phyloP scores from a whole-genome alignment of 2,113 vertebrate species.

The Alethe castanea region DNA sequence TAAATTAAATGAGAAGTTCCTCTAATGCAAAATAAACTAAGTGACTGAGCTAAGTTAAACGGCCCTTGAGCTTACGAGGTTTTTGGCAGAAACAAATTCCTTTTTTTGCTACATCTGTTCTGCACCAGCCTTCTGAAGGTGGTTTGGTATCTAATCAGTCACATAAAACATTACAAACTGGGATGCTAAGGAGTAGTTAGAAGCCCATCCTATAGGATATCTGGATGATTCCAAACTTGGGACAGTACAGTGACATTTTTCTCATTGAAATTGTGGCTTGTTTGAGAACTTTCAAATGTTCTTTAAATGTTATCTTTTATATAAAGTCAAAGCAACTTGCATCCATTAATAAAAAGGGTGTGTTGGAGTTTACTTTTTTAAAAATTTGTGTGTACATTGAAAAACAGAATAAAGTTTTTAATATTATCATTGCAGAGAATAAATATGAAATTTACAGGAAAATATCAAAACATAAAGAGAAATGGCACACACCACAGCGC shows the following conservation, averaged over 20 bases:
- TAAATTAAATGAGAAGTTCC: slow-evolving; percentile 83
- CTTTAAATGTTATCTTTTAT: not conserved
- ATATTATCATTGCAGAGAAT: not conserved
- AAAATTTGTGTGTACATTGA: not conserved
- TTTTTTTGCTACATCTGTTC: slow-evolving; percentile 36
- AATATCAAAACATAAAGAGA: not conserved
- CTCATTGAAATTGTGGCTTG: not conserved
- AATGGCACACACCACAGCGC: rapidly evolving
- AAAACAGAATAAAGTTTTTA: not conserved
- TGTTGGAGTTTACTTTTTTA: rapidly evolving
- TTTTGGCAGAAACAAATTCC: slow-evolving; percentile 64
- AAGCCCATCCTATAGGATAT: not conserved
- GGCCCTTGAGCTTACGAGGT: slow-evolving; percentile 67
- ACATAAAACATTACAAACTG: not conserved
- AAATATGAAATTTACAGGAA: not conserved
- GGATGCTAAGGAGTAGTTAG: not conserved
- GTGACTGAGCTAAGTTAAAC: slow-evolving; percentile 74
- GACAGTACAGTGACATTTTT: not conserved
- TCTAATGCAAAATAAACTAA: slow-evolving; percentile 83
- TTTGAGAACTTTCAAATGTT: slow-evolving; percentile 22
- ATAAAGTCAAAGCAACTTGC: not conserved
- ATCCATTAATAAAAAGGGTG: not conserved
- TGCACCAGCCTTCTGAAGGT: slow-evolving; percentile 46
- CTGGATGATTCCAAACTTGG: not conserved
- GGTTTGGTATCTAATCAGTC: slow-evolving; percentile 18